Conservation (phyloP, 2,113 vertebrate genomes). For the Seriola dumerili region DNA sequence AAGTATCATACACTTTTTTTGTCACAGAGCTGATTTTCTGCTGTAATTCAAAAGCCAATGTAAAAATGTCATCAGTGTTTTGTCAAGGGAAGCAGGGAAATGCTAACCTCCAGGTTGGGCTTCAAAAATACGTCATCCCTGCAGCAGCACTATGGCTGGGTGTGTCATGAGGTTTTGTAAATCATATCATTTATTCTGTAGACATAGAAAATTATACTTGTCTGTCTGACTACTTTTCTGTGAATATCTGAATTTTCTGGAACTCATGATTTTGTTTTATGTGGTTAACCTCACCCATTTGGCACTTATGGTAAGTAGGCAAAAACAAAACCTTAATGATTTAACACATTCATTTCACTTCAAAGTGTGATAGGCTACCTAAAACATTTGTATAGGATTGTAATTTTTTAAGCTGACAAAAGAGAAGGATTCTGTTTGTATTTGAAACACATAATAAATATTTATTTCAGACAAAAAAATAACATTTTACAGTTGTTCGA, state of each 20-base stretch:
- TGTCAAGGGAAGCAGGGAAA: no score
- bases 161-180: slow-evolving; percentile 13
- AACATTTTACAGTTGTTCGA: slow-evolving; percentile 77
- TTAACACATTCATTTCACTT: neutral
- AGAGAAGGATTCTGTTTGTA: slow-evolving; percentile 12
- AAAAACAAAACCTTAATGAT: slow-evolving; percentile 14
- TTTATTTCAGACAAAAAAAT: slow-evolving; percentile 84
- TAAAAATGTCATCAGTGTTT: no score
- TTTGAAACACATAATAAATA: slow-evolving; percentile 83
- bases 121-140: no score
- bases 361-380: neutral
- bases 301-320: neutral
- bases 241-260: slow-evolving; percentile 21
- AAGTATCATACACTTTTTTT: no score
- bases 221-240: slow-evolving; percentile 19
- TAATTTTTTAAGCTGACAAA: neutral
- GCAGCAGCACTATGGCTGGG: neutral
- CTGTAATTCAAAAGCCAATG: no score
- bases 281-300: slow-evolving; percentile 16
- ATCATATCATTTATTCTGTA: slow-evolving; percentile 13
- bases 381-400: slow-evolving; percentile 2
- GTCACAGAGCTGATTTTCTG: no score
- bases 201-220: slow-evolving; percentile 11
- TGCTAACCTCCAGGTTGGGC: no score
- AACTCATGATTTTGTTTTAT: slow-evolving; percentile 42